A percentile compares a stretch with the other conserved stretches of the same genome.
Evolutionary conservation across 2,888 invertebrate species (phyloP).

Genomic region (Drosophila anomalata): DNA sequence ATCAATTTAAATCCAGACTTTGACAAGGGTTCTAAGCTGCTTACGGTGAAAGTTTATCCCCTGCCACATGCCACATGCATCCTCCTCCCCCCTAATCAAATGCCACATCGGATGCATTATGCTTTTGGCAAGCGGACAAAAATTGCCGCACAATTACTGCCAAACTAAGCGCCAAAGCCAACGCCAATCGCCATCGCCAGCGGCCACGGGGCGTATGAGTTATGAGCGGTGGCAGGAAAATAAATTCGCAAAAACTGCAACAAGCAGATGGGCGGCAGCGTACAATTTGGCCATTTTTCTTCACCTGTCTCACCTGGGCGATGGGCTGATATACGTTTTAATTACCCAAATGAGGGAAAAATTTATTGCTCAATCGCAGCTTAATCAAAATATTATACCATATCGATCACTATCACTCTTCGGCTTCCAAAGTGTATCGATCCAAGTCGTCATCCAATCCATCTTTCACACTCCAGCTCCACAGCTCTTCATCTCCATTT

Average conservation of each 20-base stretch:
- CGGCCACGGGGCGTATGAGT: constrained; percentile 66
- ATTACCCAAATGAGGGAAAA: constrained; percentile 18
- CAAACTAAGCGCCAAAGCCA: constrained; percentile 69
- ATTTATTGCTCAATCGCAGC: background rate
- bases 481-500: constrained; percentile 26
- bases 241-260: constrained; percentile 32
- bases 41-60: constrained; percentile 57
- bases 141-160: constrained; percentile 72
- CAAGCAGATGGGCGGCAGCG: constrained; percentile 23
- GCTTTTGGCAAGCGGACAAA: constrained; percentile 56
- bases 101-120: constrained; percentile 13
- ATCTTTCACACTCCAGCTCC: constrained; percentile 61
- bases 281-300: constrained; percentile 20
- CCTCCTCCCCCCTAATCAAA: background rate
- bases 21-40: constrained; percentile 72
- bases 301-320: constrained; percentile 20
- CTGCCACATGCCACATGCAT: background rate
- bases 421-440: constrained; percentile 9
- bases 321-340: constrained; percentile 37
- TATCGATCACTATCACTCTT: constrained; percentile 12
- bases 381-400: background rate
- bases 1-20: constrained; percentile 47
- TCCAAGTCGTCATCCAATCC: constrained; percentile 39
- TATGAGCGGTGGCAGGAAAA: constrained; percentile 57
- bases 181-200: background rate